Evolutionary conservation across 2,113 vertebrate species (phyloP).

Genomic region (Sapayoa aenigma): DNA sequence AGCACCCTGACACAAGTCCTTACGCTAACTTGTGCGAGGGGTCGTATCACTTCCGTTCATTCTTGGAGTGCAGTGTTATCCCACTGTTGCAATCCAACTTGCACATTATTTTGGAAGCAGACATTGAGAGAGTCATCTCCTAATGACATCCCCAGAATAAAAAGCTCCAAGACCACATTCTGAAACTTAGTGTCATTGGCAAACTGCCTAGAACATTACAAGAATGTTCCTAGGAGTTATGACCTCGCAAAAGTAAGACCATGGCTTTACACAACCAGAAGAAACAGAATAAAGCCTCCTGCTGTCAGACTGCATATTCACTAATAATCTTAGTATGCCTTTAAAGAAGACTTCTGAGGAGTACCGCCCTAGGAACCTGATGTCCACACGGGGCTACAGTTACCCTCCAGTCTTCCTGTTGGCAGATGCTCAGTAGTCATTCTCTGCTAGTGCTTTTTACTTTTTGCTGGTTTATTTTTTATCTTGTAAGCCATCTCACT

Average conservation of each 20-base stretch:
- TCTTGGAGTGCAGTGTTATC: background rate
- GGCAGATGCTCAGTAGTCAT: background rate
- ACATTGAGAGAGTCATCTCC: background rate
- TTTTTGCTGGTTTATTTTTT: background rate
- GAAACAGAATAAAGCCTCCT: background rate
- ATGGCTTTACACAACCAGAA: background rate
- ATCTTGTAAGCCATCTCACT: background rate
- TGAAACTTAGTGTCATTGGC: background rate
- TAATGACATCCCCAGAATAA: background rate
- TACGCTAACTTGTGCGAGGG: background rate
- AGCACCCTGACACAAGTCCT: background rate
- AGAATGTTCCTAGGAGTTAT: background rate
- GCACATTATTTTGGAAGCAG: rapidly evolving
- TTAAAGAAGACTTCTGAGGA: background rate
- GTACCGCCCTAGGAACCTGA: background rate
- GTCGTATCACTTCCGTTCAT: background rate
- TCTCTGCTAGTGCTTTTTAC: background rate
- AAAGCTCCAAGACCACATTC: background rate
- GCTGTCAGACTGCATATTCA: background rate
- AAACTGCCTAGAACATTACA: background rate
- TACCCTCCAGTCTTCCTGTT: background rate
- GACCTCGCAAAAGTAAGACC: background rate
- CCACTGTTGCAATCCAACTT: background rate
- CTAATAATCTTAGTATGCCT: background rate
- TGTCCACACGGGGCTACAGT: background rate